Conservation (phyloP, 1,140 invertebrate genomes). For the Hyposmocoma kahamanoa region DNA sequence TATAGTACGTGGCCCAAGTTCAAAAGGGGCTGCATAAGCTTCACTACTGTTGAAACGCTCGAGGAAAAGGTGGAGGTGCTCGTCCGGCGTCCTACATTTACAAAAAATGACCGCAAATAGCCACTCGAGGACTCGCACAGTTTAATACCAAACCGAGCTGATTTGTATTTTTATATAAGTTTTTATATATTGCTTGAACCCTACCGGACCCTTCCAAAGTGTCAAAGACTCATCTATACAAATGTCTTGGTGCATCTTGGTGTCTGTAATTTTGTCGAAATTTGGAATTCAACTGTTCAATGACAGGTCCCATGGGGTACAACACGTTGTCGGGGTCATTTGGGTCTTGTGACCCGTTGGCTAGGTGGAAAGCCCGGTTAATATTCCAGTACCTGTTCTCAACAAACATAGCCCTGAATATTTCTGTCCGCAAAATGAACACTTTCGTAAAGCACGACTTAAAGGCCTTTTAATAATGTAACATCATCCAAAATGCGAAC, state of each 20-base stretch:
- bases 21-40: neutral
- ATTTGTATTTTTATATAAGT: no score
- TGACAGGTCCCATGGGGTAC: neutral
- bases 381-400: neutral
- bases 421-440: neutral
- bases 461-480: constrained; percentile 3
- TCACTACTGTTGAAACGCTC: neutral
- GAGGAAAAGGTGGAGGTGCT: no score
- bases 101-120: neutral
- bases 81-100: neutral
- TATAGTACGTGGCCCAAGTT: neutral
- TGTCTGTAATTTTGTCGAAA: neutral
- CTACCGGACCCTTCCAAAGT: neutral
- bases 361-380: neutral
- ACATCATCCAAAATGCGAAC: constrained; percentile 7
- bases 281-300: neutral
- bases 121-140: neutral
- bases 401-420: neutral
- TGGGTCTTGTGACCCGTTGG: neutral
- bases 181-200: neutral
- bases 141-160: neutral
- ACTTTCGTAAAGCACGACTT: neutral
- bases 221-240: neutral
- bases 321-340: no score
- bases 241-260: neutral